Percentiles rank a stretch among this genome's conserved stretches.
Conservation (phyloP, 2,113 vertebrate genomes). For the Ptilorrhoa leucosticta region DNA sequence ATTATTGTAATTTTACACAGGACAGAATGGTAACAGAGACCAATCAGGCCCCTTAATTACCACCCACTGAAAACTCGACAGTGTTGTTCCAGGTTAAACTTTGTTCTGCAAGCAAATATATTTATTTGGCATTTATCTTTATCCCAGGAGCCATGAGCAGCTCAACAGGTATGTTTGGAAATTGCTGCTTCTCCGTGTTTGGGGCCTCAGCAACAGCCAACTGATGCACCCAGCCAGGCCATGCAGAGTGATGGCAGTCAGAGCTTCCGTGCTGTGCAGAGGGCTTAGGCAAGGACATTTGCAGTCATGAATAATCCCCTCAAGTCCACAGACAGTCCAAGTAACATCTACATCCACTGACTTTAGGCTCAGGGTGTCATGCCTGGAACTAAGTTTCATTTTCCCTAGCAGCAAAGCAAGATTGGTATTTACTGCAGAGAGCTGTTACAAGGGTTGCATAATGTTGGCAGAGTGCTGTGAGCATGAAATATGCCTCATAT, state of each 20-base stretch:
- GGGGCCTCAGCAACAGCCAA: not conserved
- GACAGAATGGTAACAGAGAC: not conserved
- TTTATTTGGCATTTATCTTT: not conserved
- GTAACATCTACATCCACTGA: not conserved
- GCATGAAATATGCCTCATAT: not conserved
- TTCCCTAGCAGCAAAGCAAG: not conserved
- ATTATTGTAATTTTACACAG: not conserved
- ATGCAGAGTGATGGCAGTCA: not conserved
- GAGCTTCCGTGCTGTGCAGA: not conserved
- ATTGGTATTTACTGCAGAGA: not conserved
- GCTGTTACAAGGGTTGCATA: not conserved
- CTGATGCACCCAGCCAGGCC: not conserved
- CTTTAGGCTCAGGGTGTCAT: not conserved
- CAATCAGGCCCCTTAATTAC: not conserved
- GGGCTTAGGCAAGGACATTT: not conserved
- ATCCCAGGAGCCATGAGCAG: not conserved
- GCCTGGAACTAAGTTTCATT: not conserved
- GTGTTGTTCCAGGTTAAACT: not conserved
- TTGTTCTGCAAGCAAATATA: not conserved
- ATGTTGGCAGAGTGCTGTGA: not conserved
- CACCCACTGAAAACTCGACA: not conserved
- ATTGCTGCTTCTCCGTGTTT: not conserved
- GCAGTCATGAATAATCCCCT: not conserved
- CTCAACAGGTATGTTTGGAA: not conserved
- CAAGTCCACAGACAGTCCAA: not conserved